Evolutionary conservation across 2,113 vertebrate genomes (phyloP), one percentile per base, ranked within the genome.

Genomic region (Bostrychus sinensis): DNA sequence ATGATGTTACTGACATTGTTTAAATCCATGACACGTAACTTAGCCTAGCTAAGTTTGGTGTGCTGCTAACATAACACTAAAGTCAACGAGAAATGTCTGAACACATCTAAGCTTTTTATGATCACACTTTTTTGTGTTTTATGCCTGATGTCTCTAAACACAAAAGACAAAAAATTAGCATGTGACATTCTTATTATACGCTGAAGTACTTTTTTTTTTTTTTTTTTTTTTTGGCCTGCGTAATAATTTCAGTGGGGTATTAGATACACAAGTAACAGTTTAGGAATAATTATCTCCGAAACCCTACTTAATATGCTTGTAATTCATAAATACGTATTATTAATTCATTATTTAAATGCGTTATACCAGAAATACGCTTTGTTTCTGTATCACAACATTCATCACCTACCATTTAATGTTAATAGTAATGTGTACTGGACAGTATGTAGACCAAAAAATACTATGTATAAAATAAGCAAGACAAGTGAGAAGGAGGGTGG

Each of bases 21-120:
- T 74, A 39, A 36, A 50, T 34, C 25, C 58, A 61, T 78, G 74
- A 89, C 82, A 83, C 85, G 78, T 82, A 89, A 85, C 65, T 86
- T 86, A 68, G 58, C 72, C 34, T 10, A 23, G 84, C 78, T 75
- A 61, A 58, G 59, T 84, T 84, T 76, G 54, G 32, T 72, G 68
- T 67, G 70, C 11, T n/a, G 85, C 80, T 83, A 81, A 77, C 69
- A 41, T 56, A 80, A 75, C 66, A 37, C 53, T 19, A 23, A 37
- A 75, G 70, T 26, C 36, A 65, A 53, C 69, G 13, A 28, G 7
- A 46, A 55, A 48, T 60, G 50, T 9, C 38, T 36, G 7, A 43
- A 57, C 22, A 41, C 23, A 45, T 26, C 17, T n/a, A n/a, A 14
- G 17, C 45, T 14, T 51, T 36, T 48, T 53, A 22, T 32, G 26